phyloP scores from a whole-genome alignment of 2,113 vertebrate species.

The Entelurus aequoreus region DNA sequence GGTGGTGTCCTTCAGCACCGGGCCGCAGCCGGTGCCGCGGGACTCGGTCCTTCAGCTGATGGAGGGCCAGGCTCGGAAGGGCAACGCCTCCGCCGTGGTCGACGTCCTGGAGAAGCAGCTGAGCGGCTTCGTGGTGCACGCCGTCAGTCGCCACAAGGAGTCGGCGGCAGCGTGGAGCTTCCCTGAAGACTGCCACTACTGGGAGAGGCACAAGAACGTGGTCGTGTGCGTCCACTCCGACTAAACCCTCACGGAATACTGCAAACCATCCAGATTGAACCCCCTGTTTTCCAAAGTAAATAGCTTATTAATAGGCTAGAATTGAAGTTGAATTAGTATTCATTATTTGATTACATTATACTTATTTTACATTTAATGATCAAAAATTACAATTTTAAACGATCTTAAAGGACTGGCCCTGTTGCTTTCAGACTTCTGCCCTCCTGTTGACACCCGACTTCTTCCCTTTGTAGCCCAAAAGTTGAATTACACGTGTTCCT shows the following conservation, averaged over 20 bases:
- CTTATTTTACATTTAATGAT: no score
- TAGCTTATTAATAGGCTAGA: no score
- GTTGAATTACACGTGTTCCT: no score
- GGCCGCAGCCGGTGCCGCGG: constrained; percentile 53
- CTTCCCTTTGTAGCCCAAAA: no score
- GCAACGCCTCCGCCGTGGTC: constrained; percentile 52
- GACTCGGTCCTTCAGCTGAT: constrained; percentile 60
- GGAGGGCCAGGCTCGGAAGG: constrained; percentile 61
- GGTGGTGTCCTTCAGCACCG: constrained; percentile 69
- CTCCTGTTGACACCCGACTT: no score
- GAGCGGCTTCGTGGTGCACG: constrained; percentile 66
- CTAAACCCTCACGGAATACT: not conserved
- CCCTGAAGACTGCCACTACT: constrained; percentile 73
- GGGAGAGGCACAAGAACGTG: constrained; percentile 72
- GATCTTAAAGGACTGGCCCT: no score
- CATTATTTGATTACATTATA: no score
- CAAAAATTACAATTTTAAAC: no score
- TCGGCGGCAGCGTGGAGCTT: constrained; percentile 66
- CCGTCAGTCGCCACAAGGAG: constrained; percentile 69
- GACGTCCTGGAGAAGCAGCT: constrained; percentile 62
- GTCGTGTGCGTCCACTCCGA: constrained; percentile 70
- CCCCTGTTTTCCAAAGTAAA: no score
- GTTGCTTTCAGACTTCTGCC: no score
- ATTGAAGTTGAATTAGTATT: no score
- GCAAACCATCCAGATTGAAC: not conserved